Evolutionary conservation across 1,140 invertebrate species (phyloP).

Genomic region (Wiebesia pumilae): DNA sequence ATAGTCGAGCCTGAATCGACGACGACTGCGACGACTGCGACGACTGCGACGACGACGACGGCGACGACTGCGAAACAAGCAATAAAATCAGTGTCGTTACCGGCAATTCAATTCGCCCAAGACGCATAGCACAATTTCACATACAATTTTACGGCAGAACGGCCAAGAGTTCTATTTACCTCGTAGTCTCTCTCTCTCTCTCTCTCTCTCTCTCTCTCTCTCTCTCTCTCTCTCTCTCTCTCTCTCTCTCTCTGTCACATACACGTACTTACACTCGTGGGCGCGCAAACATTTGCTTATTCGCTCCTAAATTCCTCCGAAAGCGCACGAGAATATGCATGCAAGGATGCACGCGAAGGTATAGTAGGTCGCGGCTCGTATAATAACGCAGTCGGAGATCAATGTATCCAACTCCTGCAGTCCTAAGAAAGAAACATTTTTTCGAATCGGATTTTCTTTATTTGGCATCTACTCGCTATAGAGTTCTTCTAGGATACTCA

Average conservation of each 20-base stretch:
- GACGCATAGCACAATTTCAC: slow-evolving; percentile 77
- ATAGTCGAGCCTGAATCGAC: not conserved
- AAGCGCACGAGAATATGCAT: slow-evolving; percentile 24
- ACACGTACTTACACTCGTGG: not conserved
- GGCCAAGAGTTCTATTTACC: slow-evolving; percentile 74
- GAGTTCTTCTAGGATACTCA: not conserved
- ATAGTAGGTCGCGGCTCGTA: not conserved
- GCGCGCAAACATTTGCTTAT: slow-evolving; percentile 38
- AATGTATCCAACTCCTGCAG: slow-evolving; percentile 4
- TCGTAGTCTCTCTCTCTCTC: slow-evolving; percentile 59
- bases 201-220: slow-evolving; percentile 50
- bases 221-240: slow-evolving; percentile 53
- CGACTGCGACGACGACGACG: slow-evolving; percentile 49
- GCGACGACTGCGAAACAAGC: slow-evolving; percentile 71
- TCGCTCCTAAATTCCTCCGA: slow-evolving; percentile 58
- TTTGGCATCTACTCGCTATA: not conserved
- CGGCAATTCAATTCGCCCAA: slow-evolving; percentile 75
- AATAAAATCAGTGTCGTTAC: slow-evolving; percentile 77
- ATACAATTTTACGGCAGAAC: slow-evolving; percentile 77
- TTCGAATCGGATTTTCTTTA: not conserved
- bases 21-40: slow-evolving; percentile 15
- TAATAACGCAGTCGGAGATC: slow-evolving; percentile 39
- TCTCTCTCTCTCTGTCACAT: slow-evolving; percentile 60
- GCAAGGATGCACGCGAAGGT: not conserved
- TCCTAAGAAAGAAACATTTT: not conserved